phyloP scores from a whole-genome alignment of 1,140 invertebrate species.

The Solenopsis fugax region DNA sequence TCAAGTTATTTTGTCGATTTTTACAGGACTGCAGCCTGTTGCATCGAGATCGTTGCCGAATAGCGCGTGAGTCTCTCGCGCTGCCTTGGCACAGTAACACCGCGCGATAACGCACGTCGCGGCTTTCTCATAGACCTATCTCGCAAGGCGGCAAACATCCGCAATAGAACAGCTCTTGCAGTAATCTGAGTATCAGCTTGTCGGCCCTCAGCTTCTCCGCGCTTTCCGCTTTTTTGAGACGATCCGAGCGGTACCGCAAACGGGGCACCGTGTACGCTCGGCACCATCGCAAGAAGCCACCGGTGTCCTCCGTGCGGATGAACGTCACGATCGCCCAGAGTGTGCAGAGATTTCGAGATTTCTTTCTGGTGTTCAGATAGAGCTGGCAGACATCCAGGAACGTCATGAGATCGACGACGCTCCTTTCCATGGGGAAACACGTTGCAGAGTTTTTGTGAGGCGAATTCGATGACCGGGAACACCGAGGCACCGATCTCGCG shows the following conservation, averaged over 20 bases:
- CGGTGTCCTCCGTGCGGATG: conserved; percentile 81
- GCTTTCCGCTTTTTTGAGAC: not conserved
- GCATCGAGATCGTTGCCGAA: not conserved
- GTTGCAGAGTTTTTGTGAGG: not conserved
- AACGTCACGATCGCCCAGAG: conserved; percentile 84
- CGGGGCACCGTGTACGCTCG: conserved; percentile 77
- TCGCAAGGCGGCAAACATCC: conserved; percentile 77
- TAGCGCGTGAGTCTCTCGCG: not conserved
- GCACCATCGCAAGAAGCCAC: conserved; percentile 81
- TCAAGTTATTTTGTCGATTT: not conserved
- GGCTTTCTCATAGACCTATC: conserved; percentile 63
- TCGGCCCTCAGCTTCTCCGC: conserved; percentile 72
- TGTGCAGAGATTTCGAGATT: conserved; percentile 77
- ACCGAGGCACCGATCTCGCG: not conserved
- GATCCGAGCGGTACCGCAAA: conserved; percentile 76
- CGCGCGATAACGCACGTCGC: not conserved
- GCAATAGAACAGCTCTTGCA: conserved; percentile 81
- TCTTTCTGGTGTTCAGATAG: conserved; percentile 80
- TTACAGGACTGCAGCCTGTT: not conserved
- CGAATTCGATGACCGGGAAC: not conserved
- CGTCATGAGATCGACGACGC: conserved; percentile 81
- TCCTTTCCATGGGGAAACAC: conserved; percentile 70
- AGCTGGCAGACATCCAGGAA: conserved; percentile 83
- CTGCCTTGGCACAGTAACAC: too few relatives aligned
- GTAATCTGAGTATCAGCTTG: conserved; percentile 75